phyloP scores from a whole-genome alignment of 1,140 invertebrate genomes.

The Eumeta japonica region DNA sequence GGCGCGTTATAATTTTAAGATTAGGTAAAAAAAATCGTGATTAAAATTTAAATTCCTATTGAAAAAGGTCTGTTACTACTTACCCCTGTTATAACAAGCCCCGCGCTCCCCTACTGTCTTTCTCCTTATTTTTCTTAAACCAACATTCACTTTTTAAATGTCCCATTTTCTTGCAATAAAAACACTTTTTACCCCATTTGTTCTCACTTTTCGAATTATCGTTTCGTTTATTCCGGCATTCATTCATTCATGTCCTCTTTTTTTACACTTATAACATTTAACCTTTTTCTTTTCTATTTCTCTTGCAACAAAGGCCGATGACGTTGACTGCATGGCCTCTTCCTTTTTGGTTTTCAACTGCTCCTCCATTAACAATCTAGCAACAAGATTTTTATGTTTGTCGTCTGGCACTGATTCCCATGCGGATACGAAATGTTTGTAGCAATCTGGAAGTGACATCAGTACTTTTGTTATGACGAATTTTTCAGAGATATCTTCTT shows the following conservation, averaged over 20 bases:
- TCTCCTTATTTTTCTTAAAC: background rate
- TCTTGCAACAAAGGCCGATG: constrained; percentile 5
- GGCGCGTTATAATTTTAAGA: no score
- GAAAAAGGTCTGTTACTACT: no score
- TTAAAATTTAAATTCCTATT: no score
- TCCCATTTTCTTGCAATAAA: constrained; percentile 5
- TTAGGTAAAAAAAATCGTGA: no score
- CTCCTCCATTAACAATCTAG: constrained; percentile 19
- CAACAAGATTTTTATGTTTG: constrained; percentile 20
- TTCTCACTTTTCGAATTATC: background rate
- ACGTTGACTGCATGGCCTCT: constrained; percentile 3
- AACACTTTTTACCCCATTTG: constrained; percentile 3
- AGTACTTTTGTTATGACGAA: constrained; percentile 32
- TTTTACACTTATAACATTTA: constrained; percentile 16
- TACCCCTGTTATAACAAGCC: no score
- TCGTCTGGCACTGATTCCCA: constrained; percentile 18
- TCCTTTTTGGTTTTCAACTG: constrained; percentile 8
- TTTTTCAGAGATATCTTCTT: constrained; percentile 20
- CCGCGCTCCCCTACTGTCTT: no score
- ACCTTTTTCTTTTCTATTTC: constrained; percentile 9
- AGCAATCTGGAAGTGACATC: constrained; percentile 22
- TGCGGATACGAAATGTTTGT: constrained; percentile 25
- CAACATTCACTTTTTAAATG: constrained; percentile 3
- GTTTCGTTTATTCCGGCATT: constrained; percentile 7
- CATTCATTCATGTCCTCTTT: constrained; percentile 7